Evolutionary conservation across 2,113 vertebrate species (phyloP).

Genomic region (Mugil cephalus): DNA sequence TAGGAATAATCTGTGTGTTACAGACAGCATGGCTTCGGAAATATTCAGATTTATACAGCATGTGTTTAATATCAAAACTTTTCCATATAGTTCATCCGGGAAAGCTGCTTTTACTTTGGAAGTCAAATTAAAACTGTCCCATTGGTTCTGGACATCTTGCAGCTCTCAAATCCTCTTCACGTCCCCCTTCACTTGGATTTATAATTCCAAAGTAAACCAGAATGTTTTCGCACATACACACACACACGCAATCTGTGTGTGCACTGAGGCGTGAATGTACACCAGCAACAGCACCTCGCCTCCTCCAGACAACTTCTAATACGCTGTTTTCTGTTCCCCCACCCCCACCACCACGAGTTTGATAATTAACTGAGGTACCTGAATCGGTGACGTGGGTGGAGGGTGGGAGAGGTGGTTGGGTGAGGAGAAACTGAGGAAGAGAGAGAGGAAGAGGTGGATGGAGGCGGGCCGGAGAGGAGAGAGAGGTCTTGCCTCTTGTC

Average conservation of each 20-base stretch:
- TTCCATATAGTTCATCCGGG: not conserved
- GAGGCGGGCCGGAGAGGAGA: constrained; percentile 70
- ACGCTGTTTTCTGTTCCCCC: constrained; percentile 28
- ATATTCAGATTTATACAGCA: not conserved
- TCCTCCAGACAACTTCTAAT: constrained; percentile 45
- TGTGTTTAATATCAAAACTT: not conserved
- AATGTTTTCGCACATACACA: constrained; percentile 10
- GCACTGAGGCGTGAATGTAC: constrained; percentile 35
- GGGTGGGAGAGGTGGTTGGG: constrained; percentile 5
- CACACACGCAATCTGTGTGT: constrained; percentile 32
- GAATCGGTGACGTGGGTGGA: constrained; percentile 71
- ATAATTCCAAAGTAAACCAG: constrained; percentile 40
- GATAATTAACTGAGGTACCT: constrained; percentile 75
- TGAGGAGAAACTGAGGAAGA: constrained; percentile 23
- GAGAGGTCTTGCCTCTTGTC: constrained; percentile 69
- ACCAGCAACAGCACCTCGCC: constrained; percentile 38
- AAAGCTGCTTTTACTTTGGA: constrained; percentile 7
- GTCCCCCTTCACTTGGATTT: constrained; percentile 26
- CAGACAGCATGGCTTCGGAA: not conserved
- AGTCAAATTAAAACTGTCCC: constrained; percentile 9
- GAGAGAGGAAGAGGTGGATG: constrained; percentile 32
- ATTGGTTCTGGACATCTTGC: not conserved
- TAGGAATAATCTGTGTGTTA: no score
- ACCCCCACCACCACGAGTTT: constrained; percentile 29
- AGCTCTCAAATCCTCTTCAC: not conserved